Percentiles rank a stretch among this genome's conserved stretches.
Evolutionary conservation across 2,888 invertebrate species (phyloP).

Genomic region (Polietes domitor): DNA sequence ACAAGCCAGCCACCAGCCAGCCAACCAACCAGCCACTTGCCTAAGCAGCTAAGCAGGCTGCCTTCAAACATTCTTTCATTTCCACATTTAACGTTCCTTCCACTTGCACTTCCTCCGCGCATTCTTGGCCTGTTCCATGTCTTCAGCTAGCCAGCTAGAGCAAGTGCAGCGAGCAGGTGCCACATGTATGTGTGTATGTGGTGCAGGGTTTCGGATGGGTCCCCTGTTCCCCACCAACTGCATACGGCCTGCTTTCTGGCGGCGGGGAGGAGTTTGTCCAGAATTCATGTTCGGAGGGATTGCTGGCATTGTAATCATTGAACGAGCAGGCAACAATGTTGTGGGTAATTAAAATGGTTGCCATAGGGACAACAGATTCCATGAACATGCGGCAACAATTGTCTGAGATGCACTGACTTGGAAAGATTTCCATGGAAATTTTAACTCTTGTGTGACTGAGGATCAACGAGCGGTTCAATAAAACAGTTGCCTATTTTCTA

Average conservation of each 20-base stretch:
- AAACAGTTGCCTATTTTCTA: too few species aligned
- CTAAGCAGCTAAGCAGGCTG: background rate
- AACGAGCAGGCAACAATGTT: constrained; percentile 54
- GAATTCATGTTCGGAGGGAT: constrained; percentile 2
- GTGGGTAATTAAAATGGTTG: constrained; percentile 25
- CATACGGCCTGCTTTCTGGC: background rate
- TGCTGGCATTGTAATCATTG: constrained; percentile 39
- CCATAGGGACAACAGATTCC: background rate
- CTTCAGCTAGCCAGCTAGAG: background rate
- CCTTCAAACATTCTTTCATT: background rate
- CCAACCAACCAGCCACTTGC: background rate
- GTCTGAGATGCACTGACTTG: too few species aligned
- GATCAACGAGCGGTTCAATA: too few species aligned
- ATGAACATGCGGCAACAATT: too few species aligned
- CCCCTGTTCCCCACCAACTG: constrained; percentile 6
- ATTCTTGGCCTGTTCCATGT: background rate
- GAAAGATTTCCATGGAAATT: too few species aligned
- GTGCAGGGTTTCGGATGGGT: constrained; percentile 11
- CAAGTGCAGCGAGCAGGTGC: constrained; percentile 59
- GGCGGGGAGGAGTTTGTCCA: constrained; percentile 41
- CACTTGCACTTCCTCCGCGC: constrained; percentile 16
- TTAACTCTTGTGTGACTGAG: too few species aligned
- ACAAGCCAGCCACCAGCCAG: background rate
- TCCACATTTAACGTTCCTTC: constrained; percentile 8
- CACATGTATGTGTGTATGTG: background rate